Percentiles rank a stretch among this genome's conserved stretches.
Conservation (phyloP, 1,140 invertebrate species). For the Paralvinella palmiformis region DNA sequence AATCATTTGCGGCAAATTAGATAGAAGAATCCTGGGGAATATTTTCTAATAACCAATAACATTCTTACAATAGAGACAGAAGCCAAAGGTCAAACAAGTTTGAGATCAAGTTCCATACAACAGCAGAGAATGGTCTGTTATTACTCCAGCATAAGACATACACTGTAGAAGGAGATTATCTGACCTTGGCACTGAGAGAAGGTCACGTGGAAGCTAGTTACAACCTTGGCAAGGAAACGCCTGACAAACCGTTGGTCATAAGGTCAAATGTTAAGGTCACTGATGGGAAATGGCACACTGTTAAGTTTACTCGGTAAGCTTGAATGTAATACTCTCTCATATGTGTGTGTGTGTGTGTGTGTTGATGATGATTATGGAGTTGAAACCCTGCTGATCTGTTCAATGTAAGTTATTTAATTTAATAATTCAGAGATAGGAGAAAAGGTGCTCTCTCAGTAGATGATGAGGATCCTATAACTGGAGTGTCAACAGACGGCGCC, state of each 20-base stretch:
- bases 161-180: slow-evolving; percentile 55
- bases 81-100: slow-evolving; percentile 65
- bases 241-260: slow-evolving; percentile 51
- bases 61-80: slow-evolving; percentile 44
- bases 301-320: slow-evolving; percentile 52
- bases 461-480: slow-evolving; percentile 55
- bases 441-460: slow-evolving; percentile 66
- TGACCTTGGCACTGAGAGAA: slow-evolving; percentile 58
- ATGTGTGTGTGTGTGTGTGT: no score
- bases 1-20: no score
- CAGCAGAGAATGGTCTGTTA: slow-evolving; percentile 60
- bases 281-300: slow-evolving; percentile 69
- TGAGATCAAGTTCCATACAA: slow-evolving; percentile 65
- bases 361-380: not conserved
- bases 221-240: slow-evolving; percentile 59
- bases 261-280: slow-evolving; percentile 60
- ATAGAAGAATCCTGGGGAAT: no score
- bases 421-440: slow-evolving; percentile 58
- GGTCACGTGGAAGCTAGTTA: slow-evolving; percentile 60
- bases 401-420: not conserved
- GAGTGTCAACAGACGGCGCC: slow-evolving; percentile 59
- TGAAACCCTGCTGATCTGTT: not conserved
- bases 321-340: not conserved
- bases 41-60: no score
- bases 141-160: slow-evolving; percentile 62